A percentile compares a stretch with the other conserved stretches of the same genome.
Conservation (phyloP, 2,888 invertebrate genomes). For the Synanthedon tipuliformis region DNA sequence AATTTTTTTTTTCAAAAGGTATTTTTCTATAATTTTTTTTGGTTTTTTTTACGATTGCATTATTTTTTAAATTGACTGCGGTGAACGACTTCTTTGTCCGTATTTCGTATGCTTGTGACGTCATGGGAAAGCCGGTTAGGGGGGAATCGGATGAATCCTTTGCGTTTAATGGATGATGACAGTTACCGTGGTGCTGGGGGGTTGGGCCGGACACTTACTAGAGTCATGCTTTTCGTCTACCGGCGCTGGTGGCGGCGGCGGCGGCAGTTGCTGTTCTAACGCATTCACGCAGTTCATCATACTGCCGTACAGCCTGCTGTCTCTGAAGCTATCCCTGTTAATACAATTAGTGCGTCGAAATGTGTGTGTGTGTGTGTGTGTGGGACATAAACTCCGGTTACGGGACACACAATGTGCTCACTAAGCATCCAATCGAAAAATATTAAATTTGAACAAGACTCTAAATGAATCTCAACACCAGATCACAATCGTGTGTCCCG, state of each 20-base stretch:
- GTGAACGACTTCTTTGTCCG: too few species aligned
- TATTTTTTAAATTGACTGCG: too few species aligned
- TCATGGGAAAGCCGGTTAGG: not conserved
- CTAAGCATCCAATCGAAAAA: too few species aligned
- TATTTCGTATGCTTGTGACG: too few species aligned
- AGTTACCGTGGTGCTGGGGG: constrained; percentile 3
- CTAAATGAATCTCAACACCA: too few species aligned
- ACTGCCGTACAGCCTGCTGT: constrained; percentile 93
- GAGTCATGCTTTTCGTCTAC: constrained; percentile 65
- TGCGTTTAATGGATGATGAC: not conserved
- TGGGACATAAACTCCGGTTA: not conserved
- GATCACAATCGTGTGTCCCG: too few species aligned
- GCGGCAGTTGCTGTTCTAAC: constrained; percentile 89
- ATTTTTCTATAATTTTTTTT: too few species aligned
- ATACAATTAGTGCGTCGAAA: not conserved
- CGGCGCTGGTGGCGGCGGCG: constrained; percentile 66
- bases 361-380: not conserved
- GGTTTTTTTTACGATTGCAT: too few species aligned
- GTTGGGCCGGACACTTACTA: constrained; percentile 33
- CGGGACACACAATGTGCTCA: not conserved
- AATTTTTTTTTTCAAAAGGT: too few species aligned
- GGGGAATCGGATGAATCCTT: too few species aligned
- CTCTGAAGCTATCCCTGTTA: constrained; percentile 86
- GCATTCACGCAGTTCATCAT: constrained; percentile 96
- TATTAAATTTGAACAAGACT: too few species aligned